Conservation (phyloP, 2,888 invertebrate genomes). For the Phyllotreta cruciferae region DNA sequence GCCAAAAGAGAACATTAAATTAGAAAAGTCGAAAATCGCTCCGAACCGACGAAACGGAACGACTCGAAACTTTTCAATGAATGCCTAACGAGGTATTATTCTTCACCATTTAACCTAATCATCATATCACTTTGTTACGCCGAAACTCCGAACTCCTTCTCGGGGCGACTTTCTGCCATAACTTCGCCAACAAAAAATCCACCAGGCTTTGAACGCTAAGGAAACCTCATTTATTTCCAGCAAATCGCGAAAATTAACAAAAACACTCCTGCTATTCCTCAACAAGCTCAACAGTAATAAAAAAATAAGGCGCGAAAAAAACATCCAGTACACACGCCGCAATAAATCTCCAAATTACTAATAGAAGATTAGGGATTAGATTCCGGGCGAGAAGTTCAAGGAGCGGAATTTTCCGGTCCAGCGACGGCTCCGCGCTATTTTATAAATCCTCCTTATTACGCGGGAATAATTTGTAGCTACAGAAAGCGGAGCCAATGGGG, state of each 20-base stretch:
- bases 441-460: constrained; percentile 37
- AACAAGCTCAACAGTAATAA: too few species aligned
- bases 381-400: constrained; percentile 9
- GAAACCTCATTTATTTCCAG: constrained; percentile 30
- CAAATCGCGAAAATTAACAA: too few species aligned
- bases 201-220: constrained; percentile 21
- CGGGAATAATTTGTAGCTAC: constrained; percentile 47
- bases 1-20: constrained; percentile 52
- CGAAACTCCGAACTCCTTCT: constrained; percentile 44
- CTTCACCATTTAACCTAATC: constrained; percentile 61
- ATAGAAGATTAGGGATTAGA: too few species aligned
- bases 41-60: constrained; percentile 54
- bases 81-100: constrained; percentile 61
- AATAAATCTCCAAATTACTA: too few species aligned
- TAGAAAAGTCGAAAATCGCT: constrained; percentile 57
- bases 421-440: constrained; percentile 24
- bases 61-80: constrained; percentile 60
- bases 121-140: constrained; percentile 60
- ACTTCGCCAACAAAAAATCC: constrained; percentile 38
- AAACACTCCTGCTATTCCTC: too few species aligned
- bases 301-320: too few species aligned
- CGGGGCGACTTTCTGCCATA: constrained; percentile 33
- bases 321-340: too few species aligned
- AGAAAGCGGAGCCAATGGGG: constrained; percentile 54
- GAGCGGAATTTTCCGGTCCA: constrained; percentile 19